Evolutionary conservation across 2,797 vertebrate genomes (phyloP), one percentile per base, ranked within the genome.

Genomic region (Diglossa cyanea): DNA sequence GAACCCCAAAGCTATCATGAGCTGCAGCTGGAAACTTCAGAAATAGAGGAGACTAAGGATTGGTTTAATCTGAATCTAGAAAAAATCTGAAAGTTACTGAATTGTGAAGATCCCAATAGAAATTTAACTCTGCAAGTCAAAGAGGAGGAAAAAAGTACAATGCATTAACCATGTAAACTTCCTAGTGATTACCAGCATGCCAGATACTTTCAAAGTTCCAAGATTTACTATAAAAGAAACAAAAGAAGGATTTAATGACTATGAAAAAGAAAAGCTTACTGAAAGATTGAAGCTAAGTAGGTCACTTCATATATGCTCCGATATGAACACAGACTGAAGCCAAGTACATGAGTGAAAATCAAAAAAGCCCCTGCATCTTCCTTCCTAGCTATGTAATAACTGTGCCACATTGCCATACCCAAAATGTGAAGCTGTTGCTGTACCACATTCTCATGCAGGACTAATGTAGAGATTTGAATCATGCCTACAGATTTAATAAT

Each of bases 71-170:
- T 84, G 53, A 39, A 91, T 45, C 28, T 54, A 67, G 37, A 73
- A 94, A 95, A 96, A 94, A 94, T 21, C 48, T 88, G 75, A 96
- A 79, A 97, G 47, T 35, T 47, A 54, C 26, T n/a, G 80, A 75
- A 86, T 89, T 86, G 85, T 81, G 45, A 93, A 68, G 44, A 63
- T 47, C 33, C 30, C 85, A 67, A 85, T 42, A 93, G 77, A 94
- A 93, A 88, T 54, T 11, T 20, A 33, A 35, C 2, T 19, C 25
- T 12, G 3, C 35, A 42, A 44, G 33, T n/a, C 62, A 83, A 71
- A 45, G 13, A 47, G 28, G 31, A 58, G 7, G n/a, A 74, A 37
- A 10, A 65, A 79, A 94, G 66, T 58, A 51, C n/a, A 23, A 16
- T 20, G 28, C 39, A 30, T 57, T n/a, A 73, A 47, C 23, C n/a